Evolutionary conservation across 2,888 invertebrate species (phyloP), one percentile per base, ranked within the genome.

Genomic region (Ormyrus pomaceus): DNA sequence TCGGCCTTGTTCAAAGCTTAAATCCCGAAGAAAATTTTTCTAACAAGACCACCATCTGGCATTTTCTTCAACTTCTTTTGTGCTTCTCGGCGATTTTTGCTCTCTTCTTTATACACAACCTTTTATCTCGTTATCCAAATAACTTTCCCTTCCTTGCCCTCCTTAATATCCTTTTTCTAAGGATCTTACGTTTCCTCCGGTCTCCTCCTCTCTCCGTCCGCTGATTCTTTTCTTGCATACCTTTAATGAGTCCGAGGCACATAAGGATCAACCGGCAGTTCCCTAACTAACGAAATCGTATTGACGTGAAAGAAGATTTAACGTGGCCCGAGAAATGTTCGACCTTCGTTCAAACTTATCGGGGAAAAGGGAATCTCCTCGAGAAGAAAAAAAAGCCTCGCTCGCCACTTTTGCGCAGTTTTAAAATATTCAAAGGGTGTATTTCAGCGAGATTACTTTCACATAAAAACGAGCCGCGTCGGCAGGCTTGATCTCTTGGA

Each of bases 81-180:
- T 34, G 34, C 34, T 34, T 4, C 34, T 34, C 34, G 4, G 34
- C 34, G 3, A 34, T 34, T 34, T 34, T 34, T 3, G 34, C 3
- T 65, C 3, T 65, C 34, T 34, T 50, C 13, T 61, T 73, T 19
- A 64, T 56, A 19, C 10, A 48, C 8, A 65, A 55, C 19, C 11
- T 48, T 50, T 58, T 65, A 64, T 13, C 19, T 72, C 34, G 46
- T 61, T 71, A 51, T 11, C 34, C 34, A 61, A 71, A 71, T 61
- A 59, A 71, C 50, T 59, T 51, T 59, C 19, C 7, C 51, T 71
- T 71, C 11, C 58, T 71, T 59, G 34, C 51, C 19, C 11, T 71
- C 51, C 34, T 51, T 71, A 59, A 71, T 71, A 19, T n/a, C 50
- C 19, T 71, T 72, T 72, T n/a, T 61, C 45, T 53, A 6, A 53